Evolutionary conservation across 2,113 vertebrate genomes (phyloP), one percentile per base, ranked within the genome.

Genomic region (Ondatra zibethicus): DNA sequence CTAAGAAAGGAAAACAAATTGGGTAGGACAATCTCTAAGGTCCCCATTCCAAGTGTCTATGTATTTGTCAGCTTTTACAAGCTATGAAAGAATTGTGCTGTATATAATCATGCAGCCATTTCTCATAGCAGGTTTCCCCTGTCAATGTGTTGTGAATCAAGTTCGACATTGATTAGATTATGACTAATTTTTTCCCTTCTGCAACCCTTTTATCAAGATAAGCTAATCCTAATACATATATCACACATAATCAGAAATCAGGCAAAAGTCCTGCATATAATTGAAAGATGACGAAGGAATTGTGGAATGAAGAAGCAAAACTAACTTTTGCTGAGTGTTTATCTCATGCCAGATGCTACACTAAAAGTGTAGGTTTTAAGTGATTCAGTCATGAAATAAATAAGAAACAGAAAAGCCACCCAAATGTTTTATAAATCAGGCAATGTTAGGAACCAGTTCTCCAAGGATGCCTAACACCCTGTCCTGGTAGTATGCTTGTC

Each of bases 121-220:
- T 91, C 50, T 95, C 88, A 2, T 55, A 73, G 42, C 47, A 16
- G 29, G 6, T 19, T 94, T 97, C 68, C 4, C 68, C 17, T 61
- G 13, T 96, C 52, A 63, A 76, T 75, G 12, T 75, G 17, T 75
- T 94, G 68, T 95, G 55, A 93, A 93, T 66, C 73, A 3, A 93
- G 11, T 65, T 94, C 0, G 23, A n/a, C 29, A 8, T 31, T 85
- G 55, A 92, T 65, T 31, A 84, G 50, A 91, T 88, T 70, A 95
- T 42, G 21, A 45, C 42, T 47, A 63, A 68, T 75, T 72, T 42
- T 76, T 75, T 92, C 73, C 70, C 39, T 72, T 39, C 4, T 73
- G 0, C 33, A 81, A 73, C 36, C 23, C 21, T 91, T 91, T 94
- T 47, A 89, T 36, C 39, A 92, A 89, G n/a, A 68, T 36, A 87